These are phyloP conservation scores for Sebastolobus alascanus DNA, from an alignment of 2,797 vertebrate genomes.

Conservation along the genomic window DNA sequence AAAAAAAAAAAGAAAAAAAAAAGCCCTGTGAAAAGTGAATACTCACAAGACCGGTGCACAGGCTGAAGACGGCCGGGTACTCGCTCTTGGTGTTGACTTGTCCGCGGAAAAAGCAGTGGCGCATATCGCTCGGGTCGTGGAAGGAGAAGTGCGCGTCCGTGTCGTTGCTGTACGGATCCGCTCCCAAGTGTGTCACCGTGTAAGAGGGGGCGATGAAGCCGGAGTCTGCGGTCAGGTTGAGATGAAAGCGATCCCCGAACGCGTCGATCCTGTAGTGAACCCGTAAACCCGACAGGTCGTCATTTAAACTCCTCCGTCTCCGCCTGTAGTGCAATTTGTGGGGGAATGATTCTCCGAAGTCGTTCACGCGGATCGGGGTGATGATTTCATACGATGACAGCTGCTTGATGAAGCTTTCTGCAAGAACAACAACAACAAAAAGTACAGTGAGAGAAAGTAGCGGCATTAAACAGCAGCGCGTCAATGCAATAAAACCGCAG, in stretches of 20 bases:
- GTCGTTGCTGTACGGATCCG: conserved; percentile 51
- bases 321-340: conserved; percentile 88
- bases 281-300: conserved; percentile 79
- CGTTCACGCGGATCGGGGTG: conserved; percentile 92
- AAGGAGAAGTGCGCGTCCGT: conserved; percentile 35
- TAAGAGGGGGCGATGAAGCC: conserved; percentile 91
- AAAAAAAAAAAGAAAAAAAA: neutral
- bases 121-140: conserved; percentile 82
- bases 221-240: conserved; percentile 93
- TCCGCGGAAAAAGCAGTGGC: conserved; percentile 96
- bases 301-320: conserved; percentile 87
- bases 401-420: conserved; percentile 91
- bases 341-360: conserved; percentile 93
- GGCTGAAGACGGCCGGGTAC: conserved; percentile 91
- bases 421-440: conserved; percentile 25
- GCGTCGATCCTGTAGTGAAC: conserved; percentile 91
- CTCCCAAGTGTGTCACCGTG: conserved; percentile 89
- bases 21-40: neutral
- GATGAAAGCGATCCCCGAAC: conserved; percentile 93
- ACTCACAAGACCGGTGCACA: conserved; percentile 97
- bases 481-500: neutral
- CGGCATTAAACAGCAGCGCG: neutral
- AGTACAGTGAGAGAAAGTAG: conserved; percentile 3
- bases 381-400: conserved; percentile 94
- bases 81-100: conserved; percentile 89